Percentiles rank a stretch among this genome's conserved stretches.
Evolutionary conservation across 2,797 vertebrate species (phyloP).

Genomic region (Tolypeutes matacus): DNA sequence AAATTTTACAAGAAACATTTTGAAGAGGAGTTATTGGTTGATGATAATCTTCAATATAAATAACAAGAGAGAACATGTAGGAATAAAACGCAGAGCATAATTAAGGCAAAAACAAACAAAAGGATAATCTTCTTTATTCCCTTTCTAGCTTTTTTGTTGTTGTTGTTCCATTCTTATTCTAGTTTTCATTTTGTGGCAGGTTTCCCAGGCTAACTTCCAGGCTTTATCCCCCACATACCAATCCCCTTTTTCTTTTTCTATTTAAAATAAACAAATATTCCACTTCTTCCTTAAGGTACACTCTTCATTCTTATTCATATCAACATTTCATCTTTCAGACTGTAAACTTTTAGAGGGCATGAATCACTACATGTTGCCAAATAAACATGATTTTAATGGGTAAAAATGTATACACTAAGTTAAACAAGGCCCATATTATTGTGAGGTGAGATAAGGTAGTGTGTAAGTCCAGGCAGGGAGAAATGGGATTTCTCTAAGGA

Average conservation of each 20-base stretch:
- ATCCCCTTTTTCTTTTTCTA: not conserved
- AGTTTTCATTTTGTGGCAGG: not conserved
- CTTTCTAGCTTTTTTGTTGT: not conserved
- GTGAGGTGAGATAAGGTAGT: not conserved
- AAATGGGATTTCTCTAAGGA: slow-evolving; percentile 28
- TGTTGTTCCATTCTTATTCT: not conserved
- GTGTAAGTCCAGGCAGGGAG: not conserved
- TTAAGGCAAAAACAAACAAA: not conserved
- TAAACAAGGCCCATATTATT: not conserved
- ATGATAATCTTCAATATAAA: not conserved
- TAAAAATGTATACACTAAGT: not conserved
- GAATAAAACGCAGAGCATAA: not conserved
- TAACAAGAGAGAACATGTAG: not conserved
- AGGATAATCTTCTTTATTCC: not conserved
- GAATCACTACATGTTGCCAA: not conserved
- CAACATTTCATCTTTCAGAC: slow-evolving; percentile 8
- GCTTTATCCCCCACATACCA: not conserved
- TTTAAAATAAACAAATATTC: not conserved
- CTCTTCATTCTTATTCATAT: not conserved
- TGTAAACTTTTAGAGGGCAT: not conserved
- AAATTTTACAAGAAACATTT: not conserved
- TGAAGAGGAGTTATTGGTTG: not conserved
- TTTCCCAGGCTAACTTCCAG: not conserved
- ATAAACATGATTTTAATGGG: slow-evolving; percentile 5
- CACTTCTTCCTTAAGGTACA: not conserved